Percentiles rank a stretch among this genome's conserved stretches.
phyloP scores from a whole-genome alignment of 2,797 vertebrate genomes.

The Micropoecilia bifurca region DNA sequence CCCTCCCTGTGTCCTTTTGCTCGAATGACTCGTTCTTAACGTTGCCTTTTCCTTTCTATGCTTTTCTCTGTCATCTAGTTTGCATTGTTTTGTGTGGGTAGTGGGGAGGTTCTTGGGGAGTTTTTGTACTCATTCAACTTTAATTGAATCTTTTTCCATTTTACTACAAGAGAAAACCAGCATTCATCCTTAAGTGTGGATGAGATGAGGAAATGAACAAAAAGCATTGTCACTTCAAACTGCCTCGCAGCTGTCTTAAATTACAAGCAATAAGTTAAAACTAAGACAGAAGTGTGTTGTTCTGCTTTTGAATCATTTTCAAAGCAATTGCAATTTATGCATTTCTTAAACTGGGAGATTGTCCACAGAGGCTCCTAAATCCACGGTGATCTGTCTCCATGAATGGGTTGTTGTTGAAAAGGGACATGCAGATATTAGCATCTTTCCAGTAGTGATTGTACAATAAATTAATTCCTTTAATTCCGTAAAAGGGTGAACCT shows the following conservation, averaged over 20 bases:
- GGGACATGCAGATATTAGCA: neutral
- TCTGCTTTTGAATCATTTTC: conserved; percentile 1
- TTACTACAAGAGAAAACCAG: neutral
- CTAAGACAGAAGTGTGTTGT: conserved; percentile 8
- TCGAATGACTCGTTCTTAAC: conserved; percentile 1
- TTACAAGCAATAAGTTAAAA: conserved; percentile 26
- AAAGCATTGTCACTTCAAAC: conserved; percentile 18
- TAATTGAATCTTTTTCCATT: neutral
- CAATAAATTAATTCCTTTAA: neutral
- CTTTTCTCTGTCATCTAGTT: conserved; percentile 15
- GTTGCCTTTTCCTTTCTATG: conserved; percentile 16
- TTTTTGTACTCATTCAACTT: neutral
- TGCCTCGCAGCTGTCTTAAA: conserved; percentile 13
- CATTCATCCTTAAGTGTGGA: neutral
- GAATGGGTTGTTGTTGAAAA: neutral
- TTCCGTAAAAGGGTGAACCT: neutral
- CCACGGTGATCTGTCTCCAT: neutral
- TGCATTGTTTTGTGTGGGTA: conserved; percentile 9
- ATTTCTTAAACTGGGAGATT: conserved; percentile 1
- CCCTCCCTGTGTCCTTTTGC: conserved; percentile 26
- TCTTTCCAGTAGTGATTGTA: neutral
- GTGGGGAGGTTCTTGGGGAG: neutral
- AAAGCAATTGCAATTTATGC: conserved; percentile 7
- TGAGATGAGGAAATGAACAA: conserved; percentile 33
- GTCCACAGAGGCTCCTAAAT: neutral